Percentiles rank a stretch among this genome's conserved stretches.
phyloP scores from a whole-genome alignment of 2,888 invertebrate species.

The Saturnia pavonia region DNA sequence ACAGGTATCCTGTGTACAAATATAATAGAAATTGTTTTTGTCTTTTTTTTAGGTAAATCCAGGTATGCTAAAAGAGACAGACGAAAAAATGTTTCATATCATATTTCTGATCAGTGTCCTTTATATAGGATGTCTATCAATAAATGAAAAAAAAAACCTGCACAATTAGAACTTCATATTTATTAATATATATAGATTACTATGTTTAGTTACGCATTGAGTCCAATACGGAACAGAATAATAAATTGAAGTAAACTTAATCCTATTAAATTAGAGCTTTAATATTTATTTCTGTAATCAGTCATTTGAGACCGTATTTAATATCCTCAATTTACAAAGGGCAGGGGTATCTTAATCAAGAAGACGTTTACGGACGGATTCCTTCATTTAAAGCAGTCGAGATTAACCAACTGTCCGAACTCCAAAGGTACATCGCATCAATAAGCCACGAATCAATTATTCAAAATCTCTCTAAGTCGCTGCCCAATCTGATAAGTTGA shows the following conservation, averaged over 20 bases:
- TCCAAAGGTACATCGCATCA: conserved; percentile 33
- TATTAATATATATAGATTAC: too few relatives aligned
- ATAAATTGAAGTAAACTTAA: not conserved
- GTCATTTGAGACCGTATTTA: conserved; percentile 7
- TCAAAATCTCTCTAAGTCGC: conserved; percentile 41
- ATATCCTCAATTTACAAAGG: conserved; percentile 11
- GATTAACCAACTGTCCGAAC: conserved; percentile 42
- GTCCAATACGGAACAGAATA: not conserved
- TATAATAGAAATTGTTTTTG: too few relatives aligned
- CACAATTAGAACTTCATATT: too few relatives aligned
- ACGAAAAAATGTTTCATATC: too few relatives aligned
- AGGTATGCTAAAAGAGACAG: too few relatives aligned
- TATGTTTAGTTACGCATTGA: too few relatives aligned
- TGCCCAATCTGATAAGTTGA: conserved; percentile 41
- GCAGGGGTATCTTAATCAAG: conserved; percentile 16
- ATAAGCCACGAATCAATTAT: conserved; percentile 50
- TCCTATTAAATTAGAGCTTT: conserved; percentile 1
- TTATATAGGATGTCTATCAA: too few relatives aligned
- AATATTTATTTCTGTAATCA: conserved; percentile 13
- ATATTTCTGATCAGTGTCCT: too few relatives aligned
- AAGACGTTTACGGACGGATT: not conserved
- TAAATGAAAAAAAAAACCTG: too few relatives aligned
- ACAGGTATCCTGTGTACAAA: too few relatives aligned
- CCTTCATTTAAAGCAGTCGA: conserved; percentile 36
- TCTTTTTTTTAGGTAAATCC: too few relatives aligned